phyloP scores from a whole-genome alignment of 2,888 invertebrate species.

The Carterocephalus palaemon region DNA sequence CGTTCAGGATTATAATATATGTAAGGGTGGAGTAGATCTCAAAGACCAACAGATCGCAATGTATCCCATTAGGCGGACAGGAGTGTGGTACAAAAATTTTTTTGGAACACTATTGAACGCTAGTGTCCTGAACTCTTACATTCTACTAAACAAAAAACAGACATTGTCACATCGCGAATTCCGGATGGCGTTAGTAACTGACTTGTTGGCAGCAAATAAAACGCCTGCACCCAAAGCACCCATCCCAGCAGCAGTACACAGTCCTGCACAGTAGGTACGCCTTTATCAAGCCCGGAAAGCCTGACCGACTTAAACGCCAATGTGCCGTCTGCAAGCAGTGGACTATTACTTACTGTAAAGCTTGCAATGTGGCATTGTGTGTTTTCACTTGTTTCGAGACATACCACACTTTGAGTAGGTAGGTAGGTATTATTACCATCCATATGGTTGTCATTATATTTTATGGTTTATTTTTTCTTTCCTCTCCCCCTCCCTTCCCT shows the following conservation, averaged over 20 bases:
- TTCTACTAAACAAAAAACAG: slow-evolving; percentile 7
- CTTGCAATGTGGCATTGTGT: slow-evolving; percentile 23
- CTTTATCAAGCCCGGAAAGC: background rate
- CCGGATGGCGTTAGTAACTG: slow-evolving; percentile 7
- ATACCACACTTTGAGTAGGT: slow-evolving; percentile 9
- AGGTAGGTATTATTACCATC: background rate
- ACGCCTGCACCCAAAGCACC: background rate
- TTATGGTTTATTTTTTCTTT: too few species aligned
- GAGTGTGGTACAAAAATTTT: slow-evolving; percentile 33
- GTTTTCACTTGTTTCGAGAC: slow-evolving; percentile 20
- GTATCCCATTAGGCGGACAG: slow-evolving; percentile 28
- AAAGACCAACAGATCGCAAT: slow-evolving; percentile 26
- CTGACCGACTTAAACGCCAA: background rate
- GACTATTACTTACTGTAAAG: slow-evolving; percentile 18
- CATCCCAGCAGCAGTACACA: background rate
- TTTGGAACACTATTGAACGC: slow-evolving; percentile 29
- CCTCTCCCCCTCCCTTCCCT: too few species aligned
- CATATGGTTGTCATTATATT: background rate
- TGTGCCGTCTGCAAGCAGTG: slow-evolving; percentile 24
- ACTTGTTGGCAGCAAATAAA: slow-evolving; percentile 2
- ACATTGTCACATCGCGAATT: slow-evolving; percentile 8
- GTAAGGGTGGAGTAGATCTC: slow-evolving; percentile 28
- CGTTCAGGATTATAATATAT: slow-evolving; percentile 27
- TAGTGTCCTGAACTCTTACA: slow-evolving; percentile 27
- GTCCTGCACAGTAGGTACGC: slow-evolving; percentile 7